Percentiles rank a stretch among this genome's conserved stretches.
Conservation (phyloP, 92 coral and sea anemone species). For the Zoanthus sansibaricus region DNA sequence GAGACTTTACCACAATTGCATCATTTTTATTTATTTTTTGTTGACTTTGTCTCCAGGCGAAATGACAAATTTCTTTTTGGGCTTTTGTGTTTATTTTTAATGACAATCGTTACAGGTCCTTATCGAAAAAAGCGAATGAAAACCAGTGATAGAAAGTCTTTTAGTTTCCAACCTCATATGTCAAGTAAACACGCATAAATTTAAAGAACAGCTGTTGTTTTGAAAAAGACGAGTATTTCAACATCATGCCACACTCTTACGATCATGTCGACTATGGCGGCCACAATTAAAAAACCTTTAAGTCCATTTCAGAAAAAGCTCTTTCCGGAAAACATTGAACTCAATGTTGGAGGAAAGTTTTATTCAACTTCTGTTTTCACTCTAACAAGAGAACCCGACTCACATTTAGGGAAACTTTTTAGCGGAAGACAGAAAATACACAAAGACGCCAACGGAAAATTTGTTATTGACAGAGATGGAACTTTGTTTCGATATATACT, state of each 20-base stretch:
- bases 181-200: slow-evolving; percentile 44
- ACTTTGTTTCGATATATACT: slow-evolving; percentile 80
- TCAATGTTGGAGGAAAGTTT: slow-evolving; percentile 97
- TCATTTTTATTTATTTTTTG: neutral
- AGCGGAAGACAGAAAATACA: slow-evolving; percentile 79
- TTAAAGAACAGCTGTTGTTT: slow-evolving; percentile 25
- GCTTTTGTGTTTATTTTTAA: neutral
- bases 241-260: too few species aligned
- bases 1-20: neutral
- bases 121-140: neutral
- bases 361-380: slow-evolving; percentile 90
- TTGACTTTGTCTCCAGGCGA: neutral
- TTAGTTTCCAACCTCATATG: slow-evolving; percentile 17
- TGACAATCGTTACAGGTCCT: slow-evolving; percentile 14
- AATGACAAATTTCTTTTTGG: neutral
- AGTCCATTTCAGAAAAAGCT: slow-evolving; percentile 70
- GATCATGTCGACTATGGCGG: slow-evolving; percentile 56
- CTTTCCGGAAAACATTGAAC: slow-evolving; percentile 92
- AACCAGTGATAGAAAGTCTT: neutral
- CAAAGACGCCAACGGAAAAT: slow-evolving; percentile 84
- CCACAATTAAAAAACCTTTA: slow-evolving; percentile 32
- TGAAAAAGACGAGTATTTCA: neutral
- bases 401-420: slow-evolving; percentile 84
- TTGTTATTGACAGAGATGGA: slow-evolving; percentile 96
- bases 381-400: slow-evolving; percentile 82